phyloP scores from a whole-genome alignment of 2,113 vertebrate genomes.

The Stercorarius parasiticus region DNA sequence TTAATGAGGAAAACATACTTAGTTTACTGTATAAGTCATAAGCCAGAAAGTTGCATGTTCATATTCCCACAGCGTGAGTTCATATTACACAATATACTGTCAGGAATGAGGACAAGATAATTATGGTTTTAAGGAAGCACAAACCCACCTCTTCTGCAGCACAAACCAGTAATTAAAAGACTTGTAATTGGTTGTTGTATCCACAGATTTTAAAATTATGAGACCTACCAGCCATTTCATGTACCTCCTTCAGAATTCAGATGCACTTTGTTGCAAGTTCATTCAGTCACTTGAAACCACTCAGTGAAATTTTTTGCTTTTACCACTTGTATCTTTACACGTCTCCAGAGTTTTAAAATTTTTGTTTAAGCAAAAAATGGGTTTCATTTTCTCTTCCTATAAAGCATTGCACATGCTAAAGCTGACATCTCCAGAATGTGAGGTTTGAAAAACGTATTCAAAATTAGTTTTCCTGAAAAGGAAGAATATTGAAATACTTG shows the following conservation, averaged over 20 bases:
- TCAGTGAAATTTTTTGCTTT: background rate
- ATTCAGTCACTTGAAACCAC: background rate
- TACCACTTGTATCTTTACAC: background rate
- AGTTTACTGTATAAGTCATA: conserved; percentile 41
- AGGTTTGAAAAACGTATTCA: background rate
- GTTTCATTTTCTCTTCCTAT: background rate
- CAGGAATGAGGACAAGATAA: conserved; percentile 77
- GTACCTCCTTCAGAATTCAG: background rate
- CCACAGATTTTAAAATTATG: conserved; percentile 66
- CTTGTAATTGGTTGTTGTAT: conserved; percentile 75
- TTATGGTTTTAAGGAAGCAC: conserved; percentile 70
- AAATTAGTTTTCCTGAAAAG: background rate
- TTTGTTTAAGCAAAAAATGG: background rate
- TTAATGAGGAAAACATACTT: conserved; percentile 66
- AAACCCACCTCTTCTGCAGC: conserved; percentile 59
- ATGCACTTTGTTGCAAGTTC: conserved; percentile 7
- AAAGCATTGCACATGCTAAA: background rate
- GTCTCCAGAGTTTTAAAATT: background rate
- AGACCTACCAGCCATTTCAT: conserved; percentile 64
- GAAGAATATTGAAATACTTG: background rate
- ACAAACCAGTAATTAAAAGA: conserved; percentile 76
- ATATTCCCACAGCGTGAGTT: conserved; percentile 68
- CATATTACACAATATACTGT: conserved; percentile 71
- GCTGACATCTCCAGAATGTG: background rate
- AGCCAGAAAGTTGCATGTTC: conserved; percentile 41